Conservation (phyloP, 2,888 invertebrate species). For the Neoscelio sp. region DNA sequence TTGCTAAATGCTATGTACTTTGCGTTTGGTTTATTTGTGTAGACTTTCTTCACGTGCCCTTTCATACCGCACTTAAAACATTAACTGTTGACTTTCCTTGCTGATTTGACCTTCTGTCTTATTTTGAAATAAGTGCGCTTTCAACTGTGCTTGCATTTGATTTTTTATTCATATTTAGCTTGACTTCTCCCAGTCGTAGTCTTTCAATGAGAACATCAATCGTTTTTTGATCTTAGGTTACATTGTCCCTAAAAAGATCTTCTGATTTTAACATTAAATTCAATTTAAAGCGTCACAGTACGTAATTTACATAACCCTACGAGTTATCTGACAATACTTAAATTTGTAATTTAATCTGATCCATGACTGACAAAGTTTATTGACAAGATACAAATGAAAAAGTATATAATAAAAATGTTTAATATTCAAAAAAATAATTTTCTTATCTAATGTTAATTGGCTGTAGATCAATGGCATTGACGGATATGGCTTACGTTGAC, state of each 20-base stretch:
- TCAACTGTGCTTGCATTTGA: neutral
- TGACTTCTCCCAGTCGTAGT: neutral
- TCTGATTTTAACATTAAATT: constrained; percentile 70
- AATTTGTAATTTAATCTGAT: constrained; percentile 17
- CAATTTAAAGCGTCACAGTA: constrained; percentile 71
- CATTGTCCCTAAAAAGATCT: no score
- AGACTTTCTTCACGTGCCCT: neutral
- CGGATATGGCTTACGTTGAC: neutral
- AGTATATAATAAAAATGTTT: neutral
- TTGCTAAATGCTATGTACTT: constrained; percentile 5
- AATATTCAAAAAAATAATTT: neutral
- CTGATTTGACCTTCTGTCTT: neutral
- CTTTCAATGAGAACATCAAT: neutral
- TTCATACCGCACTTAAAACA: neutral
- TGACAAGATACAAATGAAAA: constrained; percentile 11
- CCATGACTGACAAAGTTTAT: constrained; percentile 10
- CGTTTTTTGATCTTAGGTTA: no score
- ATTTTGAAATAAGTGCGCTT: neutral
- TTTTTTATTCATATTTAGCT: neutral
- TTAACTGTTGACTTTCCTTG: neutral
- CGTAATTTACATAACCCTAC: constrained; percentile 69
- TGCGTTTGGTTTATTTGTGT: constrained; percentile 7
- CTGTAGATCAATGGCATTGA: neutral
- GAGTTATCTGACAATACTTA: constrained; percentile 62
- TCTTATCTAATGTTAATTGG: neutral